Evolutionary conservation across 1,140 invertebrate species (phyloP).

Genomic region (Bombus sibiricus): DNA sequence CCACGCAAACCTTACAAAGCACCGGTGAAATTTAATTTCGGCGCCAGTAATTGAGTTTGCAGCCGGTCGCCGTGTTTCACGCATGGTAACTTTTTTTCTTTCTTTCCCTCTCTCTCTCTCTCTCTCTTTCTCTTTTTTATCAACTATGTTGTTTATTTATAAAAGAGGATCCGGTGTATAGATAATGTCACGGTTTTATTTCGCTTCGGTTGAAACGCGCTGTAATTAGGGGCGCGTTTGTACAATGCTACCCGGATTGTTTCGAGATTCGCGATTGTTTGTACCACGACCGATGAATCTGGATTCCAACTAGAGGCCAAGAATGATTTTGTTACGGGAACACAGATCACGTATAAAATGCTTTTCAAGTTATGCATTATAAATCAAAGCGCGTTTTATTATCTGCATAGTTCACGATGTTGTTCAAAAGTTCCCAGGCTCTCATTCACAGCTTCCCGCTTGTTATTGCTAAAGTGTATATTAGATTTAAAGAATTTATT

Average conservation of each 20-base stretch:
- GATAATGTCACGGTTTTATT: background rate
- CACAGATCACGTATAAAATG: background rate
- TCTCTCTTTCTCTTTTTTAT: background rate
- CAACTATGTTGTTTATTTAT: conserved; percentile 13
- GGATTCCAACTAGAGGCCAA: background rate
- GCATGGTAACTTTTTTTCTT: background rate
- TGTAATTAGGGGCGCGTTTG: background rate
- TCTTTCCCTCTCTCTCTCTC: background rate
- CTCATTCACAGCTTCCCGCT: too few relatives aligned
- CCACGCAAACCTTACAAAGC: conserved; percentile 14
- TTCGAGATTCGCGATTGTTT: background rate
- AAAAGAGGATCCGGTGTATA: background rate
- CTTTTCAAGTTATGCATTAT: background rate
- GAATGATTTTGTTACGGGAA: background rate
- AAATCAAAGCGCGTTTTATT: background rate
- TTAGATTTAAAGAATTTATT: too few relatives aligned
- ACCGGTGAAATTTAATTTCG: conserved; percentile 35
- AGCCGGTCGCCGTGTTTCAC: background rate
- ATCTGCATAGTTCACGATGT: too few relatives aligned
- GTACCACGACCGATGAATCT: background rate
- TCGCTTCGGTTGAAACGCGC: background rate
- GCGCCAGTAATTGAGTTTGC: conserved; percentile 27
- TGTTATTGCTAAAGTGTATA: too few relatives aligned
- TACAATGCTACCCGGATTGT: background rate
- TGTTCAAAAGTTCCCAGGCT: too few relatives aligned